These are phyloP conservation scores for Petrocephalus microphthalmus DNA, from an alignment of 2,113 vertebrate genomes.

Conservation along the genomic window DNA sequence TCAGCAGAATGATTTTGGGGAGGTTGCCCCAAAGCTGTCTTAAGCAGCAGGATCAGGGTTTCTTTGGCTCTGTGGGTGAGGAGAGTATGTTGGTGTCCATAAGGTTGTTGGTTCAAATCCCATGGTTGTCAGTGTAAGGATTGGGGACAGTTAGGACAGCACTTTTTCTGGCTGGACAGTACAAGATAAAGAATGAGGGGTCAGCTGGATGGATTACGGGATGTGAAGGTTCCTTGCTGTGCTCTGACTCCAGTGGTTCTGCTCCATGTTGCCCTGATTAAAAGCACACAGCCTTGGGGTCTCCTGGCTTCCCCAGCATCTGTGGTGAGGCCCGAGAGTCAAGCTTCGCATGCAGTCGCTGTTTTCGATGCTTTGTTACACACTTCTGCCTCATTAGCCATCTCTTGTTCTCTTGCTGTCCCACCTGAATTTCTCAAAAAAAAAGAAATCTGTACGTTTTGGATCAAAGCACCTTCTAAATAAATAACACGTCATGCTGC, in stretches of 20 bases:
- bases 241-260: no score
- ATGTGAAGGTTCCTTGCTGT: constrained; percentile 25
- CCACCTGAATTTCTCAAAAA: background rate
- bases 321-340: constrained; percentile 27
- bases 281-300: constrained; percentile 49
- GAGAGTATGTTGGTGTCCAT: background rate
- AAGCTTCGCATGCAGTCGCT: background rate
- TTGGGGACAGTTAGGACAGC: background rate
- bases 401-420: background rate
- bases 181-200: constrained; percentile 2
- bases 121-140: background rate
- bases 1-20: background rate
- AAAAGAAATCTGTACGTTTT: background rate
- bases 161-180: background rate
- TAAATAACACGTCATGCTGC: background rate
- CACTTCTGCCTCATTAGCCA: constrained; percentile 14
- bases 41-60: background rate
- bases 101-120: background rate
- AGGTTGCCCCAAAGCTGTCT: constrained; percentile 24
- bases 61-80: background rate
- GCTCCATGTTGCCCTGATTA: constrained; percentile 44
- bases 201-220: constrained; percentile 48
- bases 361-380: constrained; percentile 20
- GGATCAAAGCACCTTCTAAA: background rate
- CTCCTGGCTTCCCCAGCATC: constrained; percentile 41